Base-by-base conservation (phyloP, 53 echinoderm and acorn worm genomes). In the Crossaster papposus region DNA sequence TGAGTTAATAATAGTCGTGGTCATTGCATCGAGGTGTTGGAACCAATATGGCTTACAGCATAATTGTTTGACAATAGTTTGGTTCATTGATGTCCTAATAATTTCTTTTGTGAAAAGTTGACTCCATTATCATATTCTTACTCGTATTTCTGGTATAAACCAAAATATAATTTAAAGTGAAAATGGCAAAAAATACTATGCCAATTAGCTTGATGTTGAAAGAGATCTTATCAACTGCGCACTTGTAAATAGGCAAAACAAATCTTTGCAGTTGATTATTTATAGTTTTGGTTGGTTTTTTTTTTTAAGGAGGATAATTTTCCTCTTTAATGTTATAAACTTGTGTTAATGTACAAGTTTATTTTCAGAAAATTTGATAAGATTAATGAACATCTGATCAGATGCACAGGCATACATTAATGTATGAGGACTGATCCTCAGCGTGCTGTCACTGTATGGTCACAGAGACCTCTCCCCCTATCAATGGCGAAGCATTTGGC, bases 211-310 rank as follows among this genome's bases (percentile, higher is more conserved):
- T 35, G 15, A 33, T 74, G 24, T 68, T 68, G 26, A 68, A 18
- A 18, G 22, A 70, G 74, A 74, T 32, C 74, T 35, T 74, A 74
- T 18, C 62, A 71, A 44, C 5, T 74, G 74, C 36, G 74, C 74
- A 33, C 31, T 33, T 74, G 74, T 33, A 36, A 31, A 74, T 33
- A 74, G 17, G 35, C 74, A 33, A 74, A 74, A 74, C n/a, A 71
- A 33, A 74, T 74, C 74, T 4, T 10, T 22, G 30, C 34, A 12
- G 14, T 36, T 74, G 74, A 15, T 74, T 74, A 58, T 58, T 58
- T 58, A 58, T 58, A 58, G 7, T 58, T n/a, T n/a, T n/a, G n/a
- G n/a, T n/a, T n/a, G n/a, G n/a, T n/a, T n/a, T n/a, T 58, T 58
- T 55, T 58, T 58, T 58, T 58, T 14, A 20, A 17, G 58, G 12